phyloP scores from a whole-genome alignment of 2,797 vertebrate genomes.

The Intellagama lesueurii region DNA sequence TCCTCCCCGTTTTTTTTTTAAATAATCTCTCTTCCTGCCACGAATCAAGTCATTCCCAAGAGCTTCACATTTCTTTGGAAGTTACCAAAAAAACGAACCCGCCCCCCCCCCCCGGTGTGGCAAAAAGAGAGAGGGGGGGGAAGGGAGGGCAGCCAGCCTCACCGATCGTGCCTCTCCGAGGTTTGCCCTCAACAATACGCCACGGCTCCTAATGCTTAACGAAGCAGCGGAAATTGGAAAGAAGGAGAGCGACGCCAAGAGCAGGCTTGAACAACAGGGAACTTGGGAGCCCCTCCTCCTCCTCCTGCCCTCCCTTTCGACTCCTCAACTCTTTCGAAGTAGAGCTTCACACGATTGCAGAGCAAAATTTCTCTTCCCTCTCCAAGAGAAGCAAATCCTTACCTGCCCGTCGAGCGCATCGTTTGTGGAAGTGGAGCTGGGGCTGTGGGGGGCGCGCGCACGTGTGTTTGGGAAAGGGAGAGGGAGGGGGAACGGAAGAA shows the following conservation, averaged over 20 bases:
- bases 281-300: not conserved
- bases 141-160: not conserved
- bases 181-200: too few species aligned
- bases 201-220: not conserved
- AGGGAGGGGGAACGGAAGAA: rapidly evolving
- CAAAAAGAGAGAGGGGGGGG: too few species aligned
- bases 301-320: not conserved
- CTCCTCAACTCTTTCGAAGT: not conserved
- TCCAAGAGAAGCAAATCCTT: slow-evolving; percentile 31
- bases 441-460: rapidly evolving
- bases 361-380: too few species aligned
- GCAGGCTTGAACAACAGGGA: not conserved
- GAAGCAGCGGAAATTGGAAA: not conserved
- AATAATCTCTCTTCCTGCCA: not conserved
- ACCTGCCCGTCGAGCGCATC: slow-evolving; percentile 1
- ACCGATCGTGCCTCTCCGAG: too few species aligned
- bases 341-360: too few species aligned
- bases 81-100: not conserved
- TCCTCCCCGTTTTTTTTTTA: not conserved
- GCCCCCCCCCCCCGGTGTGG: too few species aligned
- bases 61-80: not conserved
- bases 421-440: not conserved
- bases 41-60: not conserved
- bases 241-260: not conserved
- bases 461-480: rapidly evolving